phyloP scores from a whole-genome alignment of 1,140 invertebrate species.

The Bilobella aurantiaca region DNA sequence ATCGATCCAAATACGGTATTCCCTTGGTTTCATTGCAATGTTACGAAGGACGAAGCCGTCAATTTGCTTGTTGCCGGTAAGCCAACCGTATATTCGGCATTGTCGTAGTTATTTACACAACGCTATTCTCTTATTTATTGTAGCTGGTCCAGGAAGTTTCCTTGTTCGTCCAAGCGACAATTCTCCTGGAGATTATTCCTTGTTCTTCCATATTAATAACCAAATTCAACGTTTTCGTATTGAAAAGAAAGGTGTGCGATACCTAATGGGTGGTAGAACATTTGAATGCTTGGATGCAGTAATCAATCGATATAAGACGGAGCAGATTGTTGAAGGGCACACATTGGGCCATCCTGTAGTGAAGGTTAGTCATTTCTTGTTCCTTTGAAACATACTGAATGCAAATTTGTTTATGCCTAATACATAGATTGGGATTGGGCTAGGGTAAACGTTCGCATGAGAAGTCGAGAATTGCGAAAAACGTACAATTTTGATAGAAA shows the following conservation, averaged over 20 bases:
- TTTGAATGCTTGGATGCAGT: conserved; percentile 94
- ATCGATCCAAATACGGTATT: conserved; percentile 94
- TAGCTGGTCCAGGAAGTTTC: conserved; percentile 85
- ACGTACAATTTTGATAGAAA: too few species aligned
- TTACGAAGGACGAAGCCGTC: conserved; percentile 91
- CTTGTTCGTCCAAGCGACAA: conserved; percentile 88
- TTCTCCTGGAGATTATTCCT: conserved; percentile 90
- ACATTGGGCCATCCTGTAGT: conserved; percentile 74
- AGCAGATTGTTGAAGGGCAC: conserved; percentile 94
- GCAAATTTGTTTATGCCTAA: too few species aligned
- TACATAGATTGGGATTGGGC: too few species aligned
- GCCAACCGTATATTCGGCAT: too few species aligned
- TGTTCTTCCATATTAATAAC: conserved; percentile 96
- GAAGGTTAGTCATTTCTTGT: conserved; percentile 44
- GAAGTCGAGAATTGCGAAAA: too few species aligned
- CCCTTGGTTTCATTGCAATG: conserved; percentile 94
- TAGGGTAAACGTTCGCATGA: too few species aligned
- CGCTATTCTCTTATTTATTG: too few species aligned
- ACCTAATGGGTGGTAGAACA: conserved; percentile 85
- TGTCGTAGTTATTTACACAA: too few species aligned
- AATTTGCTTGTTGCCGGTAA: conserved; percentile 89
- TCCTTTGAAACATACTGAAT: too few species aligned
- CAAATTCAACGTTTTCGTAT: conserved; percentile 94
- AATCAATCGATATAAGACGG: conserved; percentile 85
- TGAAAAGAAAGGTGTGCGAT: conserved; percentile 87